Evolutionary conservation across 1,140 invertebrate genomes (phyloP).

Genomic region (Listronotus bonariensis): DNA sequence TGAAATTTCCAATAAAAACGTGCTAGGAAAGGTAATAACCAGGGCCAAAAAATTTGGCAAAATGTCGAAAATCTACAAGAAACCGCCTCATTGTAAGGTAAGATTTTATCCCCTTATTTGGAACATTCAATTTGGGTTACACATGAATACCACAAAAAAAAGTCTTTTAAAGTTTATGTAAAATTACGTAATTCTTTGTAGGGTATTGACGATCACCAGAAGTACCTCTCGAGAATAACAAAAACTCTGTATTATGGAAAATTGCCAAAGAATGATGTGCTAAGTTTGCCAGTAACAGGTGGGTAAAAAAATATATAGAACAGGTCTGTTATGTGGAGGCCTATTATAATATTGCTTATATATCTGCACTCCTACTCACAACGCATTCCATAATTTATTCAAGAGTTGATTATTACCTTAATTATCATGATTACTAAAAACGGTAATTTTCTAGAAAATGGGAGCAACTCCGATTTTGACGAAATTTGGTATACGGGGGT

Average conservation of each 20-base stretch:
- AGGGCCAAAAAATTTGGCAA: constrained; percentile 5
- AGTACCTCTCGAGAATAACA: constrained; percentile 76
- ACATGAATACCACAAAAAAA: not conserved
- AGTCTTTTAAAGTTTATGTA: not conserved
- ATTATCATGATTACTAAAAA: too few species aligned
- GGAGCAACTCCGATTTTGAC: too few species aligned
- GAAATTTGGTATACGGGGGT: too few species aligned
- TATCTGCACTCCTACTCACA: too few species aligned
- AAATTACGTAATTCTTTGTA: constrained; percentile 53
- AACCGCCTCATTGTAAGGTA: constrained; percentile 41
- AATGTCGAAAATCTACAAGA: constrained; percentile 48
- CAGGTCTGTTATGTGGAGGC: not conserved
- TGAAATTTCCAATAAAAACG: not conserved
- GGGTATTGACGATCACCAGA: constrained; percentile 70
- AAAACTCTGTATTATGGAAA: constrained; percentile 87
- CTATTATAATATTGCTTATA: too few species aligned
- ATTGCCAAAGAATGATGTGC: constrained; percentile 68
- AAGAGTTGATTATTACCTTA: too few species aligned
- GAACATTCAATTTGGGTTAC: not conserved
- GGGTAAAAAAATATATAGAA: constrained; percentile 44
- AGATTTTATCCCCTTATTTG: not conserved
- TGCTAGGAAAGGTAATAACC: not conserved
- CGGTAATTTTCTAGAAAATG: too few species aligned
- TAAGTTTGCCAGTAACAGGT: constrained; percentile 82
- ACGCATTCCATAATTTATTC: too few species aligned